Evolutionary conservation across 2,113 vertebrate genomes (phyloP).

Genomic region (Nycticryphes semicollaris): DNA sequence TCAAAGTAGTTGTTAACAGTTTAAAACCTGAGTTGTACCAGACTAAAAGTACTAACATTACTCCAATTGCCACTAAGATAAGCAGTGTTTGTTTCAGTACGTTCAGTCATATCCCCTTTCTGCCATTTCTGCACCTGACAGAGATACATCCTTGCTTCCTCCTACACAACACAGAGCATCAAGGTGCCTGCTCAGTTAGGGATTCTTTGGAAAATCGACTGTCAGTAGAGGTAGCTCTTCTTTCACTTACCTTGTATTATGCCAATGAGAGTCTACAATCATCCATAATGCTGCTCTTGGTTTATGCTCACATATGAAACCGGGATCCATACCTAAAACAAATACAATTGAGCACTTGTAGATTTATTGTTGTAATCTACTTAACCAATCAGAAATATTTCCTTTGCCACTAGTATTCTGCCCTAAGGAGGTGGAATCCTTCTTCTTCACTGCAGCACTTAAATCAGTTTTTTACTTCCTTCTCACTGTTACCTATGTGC

Average conservation of each 20-base stretch:
- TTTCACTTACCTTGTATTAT: not conserved
- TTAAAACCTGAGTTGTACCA: not conserved
- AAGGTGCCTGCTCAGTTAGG: not conserved
- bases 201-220: not conserved
- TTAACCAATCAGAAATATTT: not conserved
- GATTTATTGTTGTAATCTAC: not conserved
- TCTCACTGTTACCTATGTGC: not conserved
- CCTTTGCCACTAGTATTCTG: not conserved
- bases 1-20: not conserved
- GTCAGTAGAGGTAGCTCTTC: conserved; percentile 10
- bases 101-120: not conserved
- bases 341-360: not conserved
- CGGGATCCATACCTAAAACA: not conserved
- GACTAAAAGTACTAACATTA: not conserved
- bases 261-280: not conserved
- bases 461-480: not conserved
- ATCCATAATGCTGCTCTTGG: not conserved
- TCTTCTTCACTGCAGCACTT: not conserved
- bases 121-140: not conserved
- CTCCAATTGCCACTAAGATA: not conserved
- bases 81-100: not conserved
- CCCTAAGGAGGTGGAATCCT: not conserved
- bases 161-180: not conserved
- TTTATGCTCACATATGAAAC: not conserved
- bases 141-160: not conserved